Conservation (phyloP, 2,888 invertebrate genomes). For the Orchesella flavescens region DNA sequence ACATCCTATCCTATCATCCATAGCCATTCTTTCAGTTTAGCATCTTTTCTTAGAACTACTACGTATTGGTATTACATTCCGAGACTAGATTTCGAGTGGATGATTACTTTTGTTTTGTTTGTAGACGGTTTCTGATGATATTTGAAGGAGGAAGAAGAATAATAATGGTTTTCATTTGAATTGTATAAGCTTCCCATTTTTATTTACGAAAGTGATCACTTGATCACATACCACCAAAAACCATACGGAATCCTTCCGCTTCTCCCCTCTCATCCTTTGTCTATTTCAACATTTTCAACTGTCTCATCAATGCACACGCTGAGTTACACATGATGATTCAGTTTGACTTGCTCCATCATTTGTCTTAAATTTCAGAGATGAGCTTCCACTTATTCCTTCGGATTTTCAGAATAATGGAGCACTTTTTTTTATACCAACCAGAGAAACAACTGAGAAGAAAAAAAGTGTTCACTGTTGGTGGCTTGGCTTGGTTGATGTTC, state of each 20-base stretch:
- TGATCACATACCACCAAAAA: not conserved
- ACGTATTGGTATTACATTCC: no score
- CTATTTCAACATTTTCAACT: not conserved
- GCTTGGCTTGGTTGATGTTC: not conserved
- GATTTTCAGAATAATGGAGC: constrained; percentile 13
- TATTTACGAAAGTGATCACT: no score
- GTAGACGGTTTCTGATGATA: not conserved
- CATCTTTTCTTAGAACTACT: no score
- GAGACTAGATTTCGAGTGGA: not conserved
- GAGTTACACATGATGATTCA: constrained; percentile 24
- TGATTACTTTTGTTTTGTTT: constrained; percentile 19
- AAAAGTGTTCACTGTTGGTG: constrained; percentile 9
- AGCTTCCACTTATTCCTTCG: not conserved
- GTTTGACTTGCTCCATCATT: constrained; percentile 25
- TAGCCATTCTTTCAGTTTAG: no score
- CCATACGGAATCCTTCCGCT: constrained; percentile 8
- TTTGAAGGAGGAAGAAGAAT: no score
- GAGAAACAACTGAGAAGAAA: not conserved
- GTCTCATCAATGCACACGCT: constrained; percentile 2
- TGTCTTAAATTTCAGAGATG: constrained; percentile 38
- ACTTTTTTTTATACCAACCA: not conserved
- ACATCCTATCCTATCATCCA: not conserved
- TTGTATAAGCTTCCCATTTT: not conserved
- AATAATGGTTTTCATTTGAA: not conserved
- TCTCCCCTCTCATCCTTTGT: not conserved